Evolutionary conservation across 2,888 invertebrate species (phyloP).

Genomic region (Ophion costatus): DNA sequence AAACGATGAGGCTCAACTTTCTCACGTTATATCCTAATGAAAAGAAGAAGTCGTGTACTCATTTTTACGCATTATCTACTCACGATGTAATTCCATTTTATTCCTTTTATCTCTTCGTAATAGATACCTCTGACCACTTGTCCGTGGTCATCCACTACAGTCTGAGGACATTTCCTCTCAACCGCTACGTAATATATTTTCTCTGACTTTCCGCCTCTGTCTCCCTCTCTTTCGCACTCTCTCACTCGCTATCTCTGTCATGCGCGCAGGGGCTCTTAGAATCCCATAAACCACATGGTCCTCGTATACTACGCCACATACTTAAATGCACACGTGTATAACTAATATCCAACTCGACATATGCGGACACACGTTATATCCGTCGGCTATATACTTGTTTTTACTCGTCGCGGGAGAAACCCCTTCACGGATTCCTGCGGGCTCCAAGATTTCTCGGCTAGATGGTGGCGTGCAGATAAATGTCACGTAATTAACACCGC

Average conservation of each 20-base stretch:
- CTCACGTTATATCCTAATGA: no score
- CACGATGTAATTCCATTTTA: no score
- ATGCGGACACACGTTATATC: constrained; percentile 18
- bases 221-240: no score
- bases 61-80: no score
- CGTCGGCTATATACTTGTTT: constrained; percentile 20
- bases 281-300: constrained; percentile 44
- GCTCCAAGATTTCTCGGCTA: constrained; percentile 76
- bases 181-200: constrained; percentile 7
- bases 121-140: constrained; percentile 6
- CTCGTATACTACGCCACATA: constrained; percentile 9
- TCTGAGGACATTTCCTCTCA: constrained; percentile 9
- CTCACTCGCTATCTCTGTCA: no score
- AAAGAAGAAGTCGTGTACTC: no score
- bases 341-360: constrained; percentile 14
- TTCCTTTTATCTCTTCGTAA: neutral
- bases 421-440: constrained; percentile 72
- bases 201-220: neutral
- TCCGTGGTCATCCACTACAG: neutral
- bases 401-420: constrained; percentile 48
- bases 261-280: constrained; percentile 13
- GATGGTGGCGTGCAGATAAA: constrained; percentile 78
- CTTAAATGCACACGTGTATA: constrained; percentile 23
- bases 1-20: no score
- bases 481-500: constrained; percentile 80